Conservation (phyloP, 2,888 invertebrate species). For the Dilophus febrilis region DNA sequence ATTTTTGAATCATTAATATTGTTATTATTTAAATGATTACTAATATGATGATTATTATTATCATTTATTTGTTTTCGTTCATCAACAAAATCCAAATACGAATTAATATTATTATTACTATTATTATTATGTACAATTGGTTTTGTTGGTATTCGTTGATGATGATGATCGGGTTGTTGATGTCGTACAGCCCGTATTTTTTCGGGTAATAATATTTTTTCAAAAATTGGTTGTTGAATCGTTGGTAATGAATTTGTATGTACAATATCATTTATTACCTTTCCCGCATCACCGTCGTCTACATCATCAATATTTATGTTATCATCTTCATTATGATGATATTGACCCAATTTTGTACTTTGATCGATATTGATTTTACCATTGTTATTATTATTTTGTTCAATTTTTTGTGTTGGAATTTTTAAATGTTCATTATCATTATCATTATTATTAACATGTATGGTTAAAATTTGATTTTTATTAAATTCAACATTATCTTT, state of each 20-base stretch:
- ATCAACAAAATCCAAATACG: too few relatives aligned
- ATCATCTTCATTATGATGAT: constrained; percentile 7
- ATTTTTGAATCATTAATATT: not conserved
- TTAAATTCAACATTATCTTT: not conserved
- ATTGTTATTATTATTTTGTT: too few relatives aligned
- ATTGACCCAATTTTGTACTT: constrained; percentile 7
- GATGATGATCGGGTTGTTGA: constrained; percentile 3
- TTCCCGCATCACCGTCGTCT: not conserved
- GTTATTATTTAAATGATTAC: not conserved
- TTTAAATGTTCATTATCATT: too few relatives aligned
- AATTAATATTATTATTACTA: too few relatives aligned
- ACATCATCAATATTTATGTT: too few relatives aligned
- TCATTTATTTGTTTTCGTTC: too few relatives aligned
- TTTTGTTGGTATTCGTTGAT: not conserved
- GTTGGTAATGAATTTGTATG: constrained; percentile 10
- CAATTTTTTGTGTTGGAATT: too few relatives aligned
- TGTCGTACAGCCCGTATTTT: constrained; percentile 7
- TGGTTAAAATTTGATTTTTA: too few relatives aligned
- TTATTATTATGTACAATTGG: too few relatives aligned
- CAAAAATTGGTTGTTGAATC: constrained; percentile 11
- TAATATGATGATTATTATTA: not conserved
- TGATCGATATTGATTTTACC: too few relatives aligned
- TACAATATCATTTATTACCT: constrained; percentile 12
- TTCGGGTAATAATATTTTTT: constrained; percentile 10
- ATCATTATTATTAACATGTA: too few relatives aligned